These are phyloP conservation scores for Podarcis cretensis DNA, from an alignment of 2,113 vertebrate genomes.

Conservation along the genomic window DNA sequence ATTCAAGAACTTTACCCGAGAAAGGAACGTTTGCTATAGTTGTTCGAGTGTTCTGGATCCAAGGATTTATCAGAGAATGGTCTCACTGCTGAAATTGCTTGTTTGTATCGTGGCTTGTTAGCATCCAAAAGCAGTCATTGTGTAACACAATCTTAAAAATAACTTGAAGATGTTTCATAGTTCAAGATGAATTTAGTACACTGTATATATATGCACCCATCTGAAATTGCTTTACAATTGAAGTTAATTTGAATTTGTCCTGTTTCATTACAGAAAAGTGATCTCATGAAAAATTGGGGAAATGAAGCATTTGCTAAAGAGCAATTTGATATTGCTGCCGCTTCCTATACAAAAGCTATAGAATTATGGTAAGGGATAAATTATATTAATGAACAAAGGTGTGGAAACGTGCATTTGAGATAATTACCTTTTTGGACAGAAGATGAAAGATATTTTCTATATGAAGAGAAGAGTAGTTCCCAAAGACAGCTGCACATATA, in stretches of 20 bases:
- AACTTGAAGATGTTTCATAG: not conserved
- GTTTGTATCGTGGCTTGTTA: not conserved
- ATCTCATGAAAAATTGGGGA: constrained; percentile 85
- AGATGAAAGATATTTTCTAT: not conserved
- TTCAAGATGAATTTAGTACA: not conserved
- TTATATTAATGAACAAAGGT: not conserved
- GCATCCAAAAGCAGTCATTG: not conserved
- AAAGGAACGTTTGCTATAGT: no score
- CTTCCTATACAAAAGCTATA: constrained; percentile 88
- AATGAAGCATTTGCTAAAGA: constrained; percentile 84
- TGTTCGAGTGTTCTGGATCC: no score
- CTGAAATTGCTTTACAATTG: not conserved
- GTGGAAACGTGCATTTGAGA: not conserved
- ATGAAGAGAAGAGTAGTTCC: not conserved
- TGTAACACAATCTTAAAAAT: not conserved
- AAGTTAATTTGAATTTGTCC: constrained; percentile 18
- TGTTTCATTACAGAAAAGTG: constrained; percentile 81
- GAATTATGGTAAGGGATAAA: constrained; percentile 80
- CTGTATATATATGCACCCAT: not conserved
- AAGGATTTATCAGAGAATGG: no score
- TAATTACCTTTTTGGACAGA: not conserved
- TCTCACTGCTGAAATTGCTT: no score
- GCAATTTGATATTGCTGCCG: constrained; percentile 79
- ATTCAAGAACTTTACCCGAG: no score
- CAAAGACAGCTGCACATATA: not conserved